A percentile compares a stretch with the other conserved stretches of the same genome.
These are phyloP conservation scores for Odocoileus hemionus DNA, from an alignment of 2,113 vertebrate species.

Conservation along the genomic window DNA sequence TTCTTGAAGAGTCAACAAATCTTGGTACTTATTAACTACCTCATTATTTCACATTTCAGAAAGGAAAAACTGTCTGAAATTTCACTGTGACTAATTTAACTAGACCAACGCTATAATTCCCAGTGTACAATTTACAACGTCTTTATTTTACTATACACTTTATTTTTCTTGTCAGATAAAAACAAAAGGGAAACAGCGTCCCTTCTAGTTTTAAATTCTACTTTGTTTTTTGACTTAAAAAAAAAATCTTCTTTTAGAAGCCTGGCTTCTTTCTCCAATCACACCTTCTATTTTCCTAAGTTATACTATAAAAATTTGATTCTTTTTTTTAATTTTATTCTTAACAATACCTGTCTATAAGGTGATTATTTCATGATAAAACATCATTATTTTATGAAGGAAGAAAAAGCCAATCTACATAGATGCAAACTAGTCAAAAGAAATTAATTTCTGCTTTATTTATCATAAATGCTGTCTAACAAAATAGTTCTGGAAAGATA, in stretches of 20 bases:
- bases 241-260: neutral
- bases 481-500: neutral
- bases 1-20: neutral
- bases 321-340: neutral
- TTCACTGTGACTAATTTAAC: constrained; percentile 10
- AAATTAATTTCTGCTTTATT: neutral
- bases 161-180: neutral
- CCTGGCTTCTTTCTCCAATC: neutral
- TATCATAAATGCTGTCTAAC: neutral
- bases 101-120: neutral
- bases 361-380: neutral
- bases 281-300: neutral
- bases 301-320: neutral
- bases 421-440: neutral
- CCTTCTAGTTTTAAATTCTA: neutral
- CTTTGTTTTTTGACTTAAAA: neutral
- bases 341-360: neutral
- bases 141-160: neutral
- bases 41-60: constrained; percentile 24
- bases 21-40: neutral
- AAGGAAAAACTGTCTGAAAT: neutral
- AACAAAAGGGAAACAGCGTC: neutral
- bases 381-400: neutral
- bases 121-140: neutral
- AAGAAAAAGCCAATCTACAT: neutral